Evolutionary conservation across 2,113 vertebrate genomes (phyloP).

Genomic region (Amia ocellicauda): DNA sequence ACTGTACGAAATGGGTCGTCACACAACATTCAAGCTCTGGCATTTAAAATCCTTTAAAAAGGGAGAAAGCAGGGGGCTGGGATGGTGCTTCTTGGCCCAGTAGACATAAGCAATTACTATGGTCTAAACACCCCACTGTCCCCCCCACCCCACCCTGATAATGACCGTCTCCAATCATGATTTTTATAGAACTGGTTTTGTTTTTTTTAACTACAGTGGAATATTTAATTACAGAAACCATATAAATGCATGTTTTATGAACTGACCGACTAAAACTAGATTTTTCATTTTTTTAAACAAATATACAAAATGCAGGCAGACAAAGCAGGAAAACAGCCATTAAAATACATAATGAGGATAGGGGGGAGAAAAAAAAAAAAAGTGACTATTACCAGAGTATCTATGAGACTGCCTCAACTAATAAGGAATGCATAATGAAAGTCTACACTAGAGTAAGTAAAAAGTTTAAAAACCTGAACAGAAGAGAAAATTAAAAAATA

Average conservation of each 20-base stretch:
- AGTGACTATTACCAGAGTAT: conserved; percentile 70
- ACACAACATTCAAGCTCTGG: no score
- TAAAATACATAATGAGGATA: conserved; percentile 66
- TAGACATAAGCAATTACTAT: conserved; percentile 55
- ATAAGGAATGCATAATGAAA: conserved; percentile 92
- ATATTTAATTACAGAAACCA: conserved; percentile 72
- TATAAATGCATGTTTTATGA: conserved; percentile 70
- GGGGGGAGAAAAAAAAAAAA: conserved; percentile 66
- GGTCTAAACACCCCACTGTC: conserved; percentile 53
- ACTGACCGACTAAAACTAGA: conserved; percentile 78
- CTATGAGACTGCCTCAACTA: conserved; percentile 77
- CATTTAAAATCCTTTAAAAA: no score
- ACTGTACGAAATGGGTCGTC: no score
- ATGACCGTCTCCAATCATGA: conserved; percentile 64
- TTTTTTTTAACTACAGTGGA: conserved; percentile 68
- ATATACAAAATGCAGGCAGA: conserved; percentile 81
- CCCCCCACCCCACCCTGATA: not conserved
- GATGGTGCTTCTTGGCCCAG: conserved; percentile 3
- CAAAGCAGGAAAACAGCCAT: conserved; percentile 75
- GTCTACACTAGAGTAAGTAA: conserved; percentile 78
- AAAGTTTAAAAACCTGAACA: conserved; percentile 77
- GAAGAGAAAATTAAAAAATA: conserved; percentile 64
- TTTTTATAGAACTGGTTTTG: conserved; percentile 63
- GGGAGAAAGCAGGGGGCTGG: not conserved
- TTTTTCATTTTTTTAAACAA: conserved; percentile 64